Percentiles rank a stretch among this genome's conserved stretches.
Conservation (phyloP, 2,113 vertebrate species). For the Calyptommatus sinebrachiatus region DNA sequence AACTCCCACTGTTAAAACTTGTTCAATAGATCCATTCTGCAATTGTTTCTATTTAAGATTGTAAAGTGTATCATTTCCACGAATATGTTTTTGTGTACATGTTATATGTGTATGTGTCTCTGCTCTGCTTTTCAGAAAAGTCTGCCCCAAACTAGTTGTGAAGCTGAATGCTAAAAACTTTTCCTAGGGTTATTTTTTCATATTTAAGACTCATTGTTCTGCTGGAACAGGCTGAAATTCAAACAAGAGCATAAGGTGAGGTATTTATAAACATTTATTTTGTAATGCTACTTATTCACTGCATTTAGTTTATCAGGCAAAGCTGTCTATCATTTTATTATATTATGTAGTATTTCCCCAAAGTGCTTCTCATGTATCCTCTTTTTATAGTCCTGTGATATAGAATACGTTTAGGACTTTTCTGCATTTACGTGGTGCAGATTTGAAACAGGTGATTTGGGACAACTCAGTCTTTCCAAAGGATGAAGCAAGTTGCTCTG, state of each 20-base stretch:
- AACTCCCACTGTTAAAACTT: background rate
- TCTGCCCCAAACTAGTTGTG: background rate
- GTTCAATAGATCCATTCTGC: constrained; percentile 29
- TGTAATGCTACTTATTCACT: background rate
- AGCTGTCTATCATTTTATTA: too few species aligned
- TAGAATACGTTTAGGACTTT: too few species aligned
- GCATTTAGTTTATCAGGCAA: background rate
- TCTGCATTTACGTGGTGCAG: too few species aligned
- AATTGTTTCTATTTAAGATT: constrained; percentile 22
- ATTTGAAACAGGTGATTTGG: too few species aligned
- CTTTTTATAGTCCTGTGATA: too few species aligned
- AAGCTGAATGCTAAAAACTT: background rate
- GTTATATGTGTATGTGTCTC: constrained; percentile 1
- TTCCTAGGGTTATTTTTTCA: background rate
- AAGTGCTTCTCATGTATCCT: too few species aligned
- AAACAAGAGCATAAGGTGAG: background rate
- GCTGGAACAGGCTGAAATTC: background rate
- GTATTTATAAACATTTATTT: background rate
- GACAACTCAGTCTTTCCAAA: too few species aligned
- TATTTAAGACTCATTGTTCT: background rate
- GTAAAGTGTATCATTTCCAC: constrained; percentile 48
- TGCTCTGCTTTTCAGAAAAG: too few species aligned
- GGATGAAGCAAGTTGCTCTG: too few species aligned
- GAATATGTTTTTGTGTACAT: background rate
- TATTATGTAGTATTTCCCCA: too few species aligned